phyloP scores from a whole-genome alignment of 53 echinoderm and acorn worm species.

The Astropecten irregularis region DNA sequence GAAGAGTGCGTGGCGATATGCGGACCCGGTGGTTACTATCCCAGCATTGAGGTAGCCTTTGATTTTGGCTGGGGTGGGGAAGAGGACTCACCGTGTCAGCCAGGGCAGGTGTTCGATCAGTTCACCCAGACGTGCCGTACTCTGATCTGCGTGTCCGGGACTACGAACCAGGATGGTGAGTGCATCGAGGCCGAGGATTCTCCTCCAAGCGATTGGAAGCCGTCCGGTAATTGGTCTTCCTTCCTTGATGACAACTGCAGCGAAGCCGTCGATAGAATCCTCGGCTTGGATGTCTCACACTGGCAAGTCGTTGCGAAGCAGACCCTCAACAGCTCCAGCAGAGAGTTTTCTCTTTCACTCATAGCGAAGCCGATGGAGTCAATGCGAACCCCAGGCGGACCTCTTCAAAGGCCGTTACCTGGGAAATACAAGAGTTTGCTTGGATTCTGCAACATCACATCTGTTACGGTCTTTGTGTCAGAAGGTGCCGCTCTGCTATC shows the following conservation, averaged over 20 bases:
- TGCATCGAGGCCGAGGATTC: not conserved
- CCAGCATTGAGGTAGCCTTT: conserved; percentile 21
- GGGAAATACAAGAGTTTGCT: too few relatives aligned
- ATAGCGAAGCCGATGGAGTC: too few relatives aligned
- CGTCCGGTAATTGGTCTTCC: not conserved
- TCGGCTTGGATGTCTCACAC: not conserved
- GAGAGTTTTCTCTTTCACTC: too few relatives aligned
- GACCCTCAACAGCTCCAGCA: too few relatives aligned
- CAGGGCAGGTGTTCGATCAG: conserved; percentile 52
- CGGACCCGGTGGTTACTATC: too few relatives aligned
- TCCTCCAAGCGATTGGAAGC: too few relatives aligned
- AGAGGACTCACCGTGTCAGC: not conserved
- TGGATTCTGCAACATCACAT: too few relatives aligned
- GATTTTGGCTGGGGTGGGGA: conserved; percentile 28
- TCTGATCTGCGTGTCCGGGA: not conserved
- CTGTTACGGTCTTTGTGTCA: too few relatives aligned
- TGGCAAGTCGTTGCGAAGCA: not conserved
- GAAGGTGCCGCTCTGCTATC: not conserved
- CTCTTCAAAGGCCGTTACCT: too few relatives aligned
- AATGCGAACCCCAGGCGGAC: too few relatives aligned
- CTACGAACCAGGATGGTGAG: not conserved
- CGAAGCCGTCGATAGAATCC: not conserved
- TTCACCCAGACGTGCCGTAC: conserved; percentile 35
- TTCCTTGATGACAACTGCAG: not conserved
- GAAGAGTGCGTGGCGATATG: not conserved